phyloP scores from a whole-genome alignment of 2,888 invertebrate genomes.

The Apotomis betuletana region DNA sequence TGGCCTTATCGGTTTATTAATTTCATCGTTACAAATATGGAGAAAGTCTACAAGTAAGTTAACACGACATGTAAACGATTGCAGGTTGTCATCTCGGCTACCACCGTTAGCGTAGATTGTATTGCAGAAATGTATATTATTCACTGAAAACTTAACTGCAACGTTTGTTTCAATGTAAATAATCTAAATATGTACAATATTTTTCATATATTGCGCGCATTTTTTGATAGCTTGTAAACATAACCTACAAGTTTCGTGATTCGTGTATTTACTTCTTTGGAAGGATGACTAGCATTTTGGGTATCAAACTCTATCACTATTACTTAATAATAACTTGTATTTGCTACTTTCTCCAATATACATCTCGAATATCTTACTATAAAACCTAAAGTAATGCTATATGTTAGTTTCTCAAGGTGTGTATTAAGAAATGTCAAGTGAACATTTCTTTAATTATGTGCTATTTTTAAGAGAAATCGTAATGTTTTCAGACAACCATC shows the following conservation, averaged over 20 bases:
- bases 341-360: not conserved
- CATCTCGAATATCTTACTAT: not conserved
- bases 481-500: not conserved
- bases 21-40: constrained; percentile 47
- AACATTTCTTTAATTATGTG: not conserved
- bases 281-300: constrained; percentile 9
- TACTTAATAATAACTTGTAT: not conserved
- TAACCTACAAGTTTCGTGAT: constrained; percentile 68
- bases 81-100: constrained; percentile 66
- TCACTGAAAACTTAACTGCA: not conserved
- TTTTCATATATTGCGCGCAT: constrained; percentile 46
- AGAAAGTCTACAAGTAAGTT: constrained; percentile 58
- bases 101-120: constrained; percentile 51
- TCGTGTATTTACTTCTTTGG: constrained; percentile 28
- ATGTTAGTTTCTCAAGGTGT: too few relatives aligned
- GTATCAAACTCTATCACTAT: not conserved
- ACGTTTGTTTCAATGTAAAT: not conserved
- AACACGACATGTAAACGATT: constrained; percentile 63
- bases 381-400: too few relatives aligned
- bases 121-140: constrained; percentile 6
- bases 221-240: constrained; percentile 75
- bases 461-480: not conserved
- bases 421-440: constrained; percentile 8
- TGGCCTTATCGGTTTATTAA: constrained; percentile 57
- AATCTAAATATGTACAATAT: not conserved